phyloP scores from a whole-genome alignment of 2,113 vertebrate genomes.

The Columba livia region DNA sequence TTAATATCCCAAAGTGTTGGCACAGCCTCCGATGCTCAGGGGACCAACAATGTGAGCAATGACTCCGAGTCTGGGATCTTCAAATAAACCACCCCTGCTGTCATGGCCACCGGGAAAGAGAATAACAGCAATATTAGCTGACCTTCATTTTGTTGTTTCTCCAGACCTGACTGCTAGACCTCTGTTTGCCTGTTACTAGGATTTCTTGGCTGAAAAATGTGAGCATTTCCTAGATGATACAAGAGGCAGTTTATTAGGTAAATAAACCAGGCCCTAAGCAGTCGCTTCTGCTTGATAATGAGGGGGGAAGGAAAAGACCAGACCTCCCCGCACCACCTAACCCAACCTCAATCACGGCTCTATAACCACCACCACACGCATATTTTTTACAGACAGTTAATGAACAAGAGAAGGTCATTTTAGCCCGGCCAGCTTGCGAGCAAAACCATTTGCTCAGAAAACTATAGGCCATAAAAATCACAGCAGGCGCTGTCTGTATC shows the following conservation, averaged over 20 bases:
- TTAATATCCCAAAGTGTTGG: constrained; percentile 92
- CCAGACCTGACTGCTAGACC: constrained; percentile 88
- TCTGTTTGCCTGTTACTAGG: constrained; percentile 93
- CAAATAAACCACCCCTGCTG: constrained; percentile 97
- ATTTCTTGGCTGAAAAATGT: constrained; percentile 85
- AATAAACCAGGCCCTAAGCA: constrained; percentile 80
- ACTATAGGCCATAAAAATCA: constrained; percentile 36
- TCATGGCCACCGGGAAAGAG: constrained; percentile 96
- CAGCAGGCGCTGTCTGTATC: neutral
- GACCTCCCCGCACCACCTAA: constrained; percentile 38
- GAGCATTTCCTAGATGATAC: constrained; percentile 82
- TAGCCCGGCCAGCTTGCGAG: neutral
- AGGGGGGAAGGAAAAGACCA: constrained; percentile 58
- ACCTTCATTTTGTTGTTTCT: constrained; percentile 94
- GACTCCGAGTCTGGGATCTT: constrained; percentile 98
- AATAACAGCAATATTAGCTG: constrained; percentile 95
- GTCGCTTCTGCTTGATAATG: constrained; percentile 69
- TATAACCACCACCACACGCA: neutral
- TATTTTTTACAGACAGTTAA: constrained; percentile 50
- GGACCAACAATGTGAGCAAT: constrained; percentile 88
- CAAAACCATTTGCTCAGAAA: constrained; percentile 30
- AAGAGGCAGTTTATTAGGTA: constrained; percentile 87
- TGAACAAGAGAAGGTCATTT: constrained; percentile 56
- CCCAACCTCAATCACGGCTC: constrained; percentile 33
- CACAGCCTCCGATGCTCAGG: constrained; percentile 77